phyloP scores from a whole-genome alignment of 1,140 invertebrate genomes.

The Zaprionus kolodkinae region DNA sequence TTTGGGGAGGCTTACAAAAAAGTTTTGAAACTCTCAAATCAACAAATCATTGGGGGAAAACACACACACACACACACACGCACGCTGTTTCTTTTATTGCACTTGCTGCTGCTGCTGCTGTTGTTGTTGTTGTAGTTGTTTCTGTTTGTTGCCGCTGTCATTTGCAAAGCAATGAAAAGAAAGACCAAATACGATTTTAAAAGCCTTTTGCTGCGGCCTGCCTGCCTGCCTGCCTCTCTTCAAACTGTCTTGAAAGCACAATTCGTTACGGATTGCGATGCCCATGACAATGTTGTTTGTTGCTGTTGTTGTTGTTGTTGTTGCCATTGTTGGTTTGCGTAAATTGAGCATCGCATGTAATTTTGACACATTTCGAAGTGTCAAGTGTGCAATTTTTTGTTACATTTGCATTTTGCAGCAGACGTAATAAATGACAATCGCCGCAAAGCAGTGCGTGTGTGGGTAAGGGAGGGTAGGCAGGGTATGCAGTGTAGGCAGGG shows the following conservation, averaged over 20 bases:
- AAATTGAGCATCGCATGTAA: constrained; percentile 49
- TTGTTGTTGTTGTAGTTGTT: constrained; percentile 8
- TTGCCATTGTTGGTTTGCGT: constrained; percentile 54
- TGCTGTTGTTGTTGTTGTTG: constrained; percentile 31
- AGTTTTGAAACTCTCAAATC: constrained; percentile 29
- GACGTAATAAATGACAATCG: constrained; percentile 40
- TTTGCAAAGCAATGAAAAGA: constrained; percentile 39
- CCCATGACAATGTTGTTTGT: constrained; percentile 40
- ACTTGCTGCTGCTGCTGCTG: constrained; percentile 13
- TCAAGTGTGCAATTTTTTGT: constrained; percentile 70
- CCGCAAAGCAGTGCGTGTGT: neutral
- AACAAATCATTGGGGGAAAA: constrained; percentile 46
- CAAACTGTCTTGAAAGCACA: neutral
- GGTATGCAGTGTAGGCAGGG: no score
- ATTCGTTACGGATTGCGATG: constrained; percentile 51
- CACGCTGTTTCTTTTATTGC: constrained; percentile 32
- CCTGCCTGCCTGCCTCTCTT: neutral
- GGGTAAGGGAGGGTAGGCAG: no score
- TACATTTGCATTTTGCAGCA: constrained; percentile 44
- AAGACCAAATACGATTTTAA: constrained; percentile 49
- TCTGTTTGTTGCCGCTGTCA: constrained; percentile 12
- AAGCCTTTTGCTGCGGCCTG: constrained; percentile 43
- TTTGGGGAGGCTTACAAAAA: constrained; percentile 24
- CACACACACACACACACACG: no score
- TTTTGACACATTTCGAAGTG: constrained; percentile 64